These are phyloP conservation scores for Spea multiplicata DNA, from an alignment of 2,113 vertebrate genomes.

Conservation along the genomic window DNA sequence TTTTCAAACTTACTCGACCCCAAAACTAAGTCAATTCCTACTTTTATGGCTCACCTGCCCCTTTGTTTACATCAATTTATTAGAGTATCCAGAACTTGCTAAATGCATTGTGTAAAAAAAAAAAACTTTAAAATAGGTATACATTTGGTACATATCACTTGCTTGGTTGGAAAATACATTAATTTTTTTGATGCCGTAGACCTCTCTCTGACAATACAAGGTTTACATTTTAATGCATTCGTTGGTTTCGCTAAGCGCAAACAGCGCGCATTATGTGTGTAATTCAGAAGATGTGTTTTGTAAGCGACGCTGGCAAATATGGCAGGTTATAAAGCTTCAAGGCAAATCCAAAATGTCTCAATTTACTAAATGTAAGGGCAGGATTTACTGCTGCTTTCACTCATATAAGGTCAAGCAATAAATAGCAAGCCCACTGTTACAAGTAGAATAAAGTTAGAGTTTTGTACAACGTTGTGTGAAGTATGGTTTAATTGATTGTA, in stretches of 20 bases:
- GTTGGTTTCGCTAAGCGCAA: not conserved
- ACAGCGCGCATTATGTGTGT: constrained; percentile 4
- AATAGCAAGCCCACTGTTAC: not conserved
- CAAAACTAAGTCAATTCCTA: constrained; percentile 75
- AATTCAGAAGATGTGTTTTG: not conserved
- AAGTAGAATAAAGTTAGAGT: not conserved
- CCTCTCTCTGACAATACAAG: not conserved
- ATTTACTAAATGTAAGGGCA: constrained; percentile 5
- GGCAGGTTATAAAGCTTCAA: constrained; percentile 20
- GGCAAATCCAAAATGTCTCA: constrained; percentile 6
- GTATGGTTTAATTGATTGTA: not conserved
- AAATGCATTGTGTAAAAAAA: not conserved
- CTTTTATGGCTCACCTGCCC: constrained; percentile 71
- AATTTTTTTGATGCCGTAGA: not conserved
- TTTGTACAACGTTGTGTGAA: not conserved
- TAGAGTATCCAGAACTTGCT: constrained; percentile 74
- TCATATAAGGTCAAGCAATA: not conserved
- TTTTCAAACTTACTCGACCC: constrained; percentile 81
- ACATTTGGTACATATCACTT: not conserved
- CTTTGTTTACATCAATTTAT: constrained; percentile 77
- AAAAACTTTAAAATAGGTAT: not conserved
- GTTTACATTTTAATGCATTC: constrained; percentile 10
- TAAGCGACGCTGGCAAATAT: not conserved
- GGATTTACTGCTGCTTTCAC: not conserved
- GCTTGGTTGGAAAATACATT: not conserved